Evolutionary conservation across 92 coral and sea anemone genomes (phyloP).

Genomic region (Parazoanthus swiftii): DNA sequence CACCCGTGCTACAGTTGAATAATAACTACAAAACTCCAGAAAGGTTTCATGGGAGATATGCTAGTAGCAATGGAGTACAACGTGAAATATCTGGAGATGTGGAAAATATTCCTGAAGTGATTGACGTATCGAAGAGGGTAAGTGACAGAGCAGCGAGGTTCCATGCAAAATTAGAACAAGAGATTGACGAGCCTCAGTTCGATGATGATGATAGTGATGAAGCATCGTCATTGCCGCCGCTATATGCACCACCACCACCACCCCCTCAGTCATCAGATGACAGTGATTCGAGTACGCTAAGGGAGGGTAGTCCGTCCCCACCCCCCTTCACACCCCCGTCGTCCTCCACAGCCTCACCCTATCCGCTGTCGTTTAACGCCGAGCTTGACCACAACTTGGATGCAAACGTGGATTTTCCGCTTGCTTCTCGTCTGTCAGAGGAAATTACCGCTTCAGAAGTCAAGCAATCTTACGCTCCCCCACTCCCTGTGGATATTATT

Average conservation of each 20-base stretch:
- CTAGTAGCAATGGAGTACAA: not conserved
- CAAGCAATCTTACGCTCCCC: slow-evolving; percentile 8
- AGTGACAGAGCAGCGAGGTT: not conserved
- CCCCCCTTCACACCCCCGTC: slow-evolving; percentile 27
- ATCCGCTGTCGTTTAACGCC: not conserved
- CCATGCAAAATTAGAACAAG: not conserved
- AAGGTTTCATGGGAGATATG: not conserved
- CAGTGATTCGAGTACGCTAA: slow-evolving; percentile 14
- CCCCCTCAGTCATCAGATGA: slow-evolving; percentile 16
- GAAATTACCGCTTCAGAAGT: slow-evolving; percentile 7
- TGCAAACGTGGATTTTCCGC: not conserved
- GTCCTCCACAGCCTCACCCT: slow-evolving; percentile 21
- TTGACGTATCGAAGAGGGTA: not conserved
- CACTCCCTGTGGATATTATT: not conserved
- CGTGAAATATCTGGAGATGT: not conserved
- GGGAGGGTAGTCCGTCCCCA: slow-evolving; percentile 38
- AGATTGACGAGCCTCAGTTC: not conserved
- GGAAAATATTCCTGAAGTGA: not conserved
- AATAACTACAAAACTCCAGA: not conserved
- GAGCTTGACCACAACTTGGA: not conserved
- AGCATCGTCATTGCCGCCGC: slow-evolving; percentile 1
- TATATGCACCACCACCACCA: slow-evolving; percentile 12
- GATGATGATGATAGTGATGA: not conserved
- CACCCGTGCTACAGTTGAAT: not conserved
- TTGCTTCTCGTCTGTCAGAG: not conserved